Conservation (phyloP, 2,888 invertebrate genomes). For the Trissolcus japonicus region DNA sequence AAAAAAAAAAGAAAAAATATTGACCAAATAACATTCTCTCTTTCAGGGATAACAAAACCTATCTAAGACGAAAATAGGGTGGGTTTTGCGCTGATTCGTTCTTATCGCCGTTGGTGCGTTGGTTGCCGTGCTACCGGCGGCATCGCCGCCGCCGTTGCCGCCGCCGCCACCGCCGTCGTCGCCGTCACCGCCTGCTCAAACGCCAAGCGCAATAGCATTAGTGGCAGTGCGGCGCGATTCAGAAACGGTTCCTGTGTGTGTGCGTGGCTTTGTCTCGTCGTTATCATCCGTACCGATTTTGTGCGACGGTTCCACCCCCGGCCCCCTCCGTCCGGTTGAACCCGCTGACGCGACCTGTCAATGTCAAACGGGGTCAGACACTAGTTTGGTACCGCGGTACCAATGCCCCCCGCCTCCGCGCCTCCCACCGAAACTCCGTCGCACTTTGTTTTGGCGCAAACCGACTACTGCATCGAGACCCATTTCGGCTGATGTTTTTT, state of each 20-base stretch:
- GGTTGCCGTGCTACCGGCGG: conserved; percentile 53
- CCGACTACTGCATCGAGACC: conserved; percentile 12
- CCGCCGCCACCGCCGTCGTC: conserved; percentile 46
- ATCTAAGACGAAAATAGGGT: conserved; percentile 16
- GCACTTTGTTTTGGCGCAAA: conserved; percentile 22
- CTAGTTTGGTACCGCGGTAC: conserved; percentile 6
- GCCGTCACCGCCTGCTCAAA: conserved; percentile 54
- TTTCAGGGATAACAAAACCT: too few species aligned
- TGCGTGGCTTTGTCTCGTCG: conserved; percentile 7
- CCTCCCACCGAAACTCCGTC: conserved; percentile 18
- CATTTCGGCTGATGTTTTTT: conserved; percentile 4
- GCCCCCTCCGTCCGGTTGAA: background rate
- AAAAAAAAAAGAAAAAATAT: too few species aligned
- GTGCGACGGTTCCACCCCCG: background rate
- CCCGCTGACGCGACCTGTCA: background rate
- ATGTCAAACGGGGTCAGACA: too few species aligned
- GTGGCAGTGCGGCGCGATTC: conserved; percentile 52
- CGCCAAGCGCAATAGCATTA: conserved; percentile 54
- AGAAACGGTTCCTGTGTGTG: conserved; percentile 35
- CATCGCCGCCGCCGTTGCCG: conserved; percentile 43
- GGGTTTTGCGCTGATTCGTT: conserved; percentile 39
- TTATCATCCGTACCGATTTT: conserved; percentile 4
- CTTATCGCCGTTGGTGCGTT: conserved; percentile 48
- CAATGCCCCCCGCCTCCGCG: conserved; percentile 7
- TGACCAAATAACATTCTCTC: too few species aligned